Evolutionary conservation across 2,888 invertebrate genomes (phyloP), one percentile per base, ranked within the genome.

Genomic region (Dascillus cervinus): DNA sequence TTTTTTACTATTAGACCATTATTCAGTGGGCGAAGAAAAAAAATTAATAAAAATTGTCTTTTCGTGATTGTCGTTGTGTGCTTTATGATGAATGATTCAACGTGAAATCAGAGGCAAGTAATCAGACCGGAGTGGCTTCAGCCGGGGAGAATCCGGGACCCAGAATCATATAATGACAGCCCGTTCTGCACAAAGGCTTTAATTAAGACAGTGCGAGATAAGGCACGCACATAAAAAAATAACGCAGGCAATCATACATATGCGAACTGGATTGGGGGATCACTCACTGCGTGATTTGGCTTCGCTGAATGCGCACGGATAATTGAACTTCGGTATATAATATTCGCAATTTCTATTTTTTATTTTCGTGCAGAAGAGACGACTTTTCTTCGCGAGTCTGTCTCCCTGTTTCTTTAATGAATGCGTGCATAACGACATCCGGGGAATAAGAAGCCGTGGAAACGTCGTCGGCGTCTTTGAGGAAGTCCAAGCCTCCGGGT

Each of bases 151-250:
- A 29, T 38, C 22, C 37, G 34, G 34, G 19, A 32, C 32, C 44
- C 43, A 44, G 47, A 46, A 46, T 48, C 48, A 39, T 44, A 47
- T 50, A 50, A 50, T 50, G 49, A 48, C 47, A 45, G 43, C 39
- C 40, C 44, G 43, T 38, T 35, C 28, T 24, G 36, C 41, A 49
- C 46, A 51, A 51, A 51, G 46, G 49, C 47, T 49, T 49, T 51
- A 51, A 51, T 51, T 51, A 51, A 51, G 49, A 49, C 51, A 48
- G 44, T 40, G 47, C 44, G 43, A 49, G 51, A 51, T 51, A 51
- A 51, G 49, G 49, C 49, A 51, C 51, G 49, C 49, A 43, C 38
- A 45, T 45, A 49, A 46, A 46, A 50, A 50, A 50, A 44, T 44
- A 43, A 43, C 33, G 35, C 39, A 35, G 47, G 44, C 44, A 50